A percentile compares a stretch with the other conserved stretches of the same genome.
Conservation (phyloP, 2,888 invertebrate genomes). For the Therioaphis trifolii region DNA sequence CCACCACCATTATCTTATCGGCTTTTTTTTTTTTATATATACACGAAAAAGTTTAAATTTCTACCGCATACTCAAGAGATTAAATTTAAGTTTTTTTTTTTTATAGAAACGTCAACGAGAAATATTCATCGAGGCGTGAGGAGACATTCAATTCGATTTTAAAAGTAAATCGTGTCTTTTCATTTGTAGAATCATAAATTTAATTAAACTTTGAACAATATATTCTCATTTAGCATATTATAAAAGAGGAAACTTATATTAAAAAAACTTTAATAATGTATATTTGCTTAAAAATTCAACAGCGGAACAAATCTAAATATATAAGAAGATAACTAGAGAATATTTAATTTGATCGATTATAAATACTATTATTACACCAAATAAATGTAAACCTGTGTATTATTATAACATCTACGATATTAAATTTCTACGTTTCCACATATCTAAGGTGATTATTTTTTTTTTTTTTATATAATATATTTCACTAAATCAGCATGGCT, state of each 20-base stretch:
- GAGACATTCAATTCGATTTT: background rate
- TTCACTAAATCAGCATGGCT: background rate
- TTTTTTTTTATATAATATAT: background rate
- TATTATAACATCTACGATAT: too few relatives aligned
- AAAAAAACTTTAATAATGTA: slow-evolving; percentile 8
- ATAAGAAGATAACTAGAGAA: background rate
- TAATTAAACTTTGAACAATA: slow-evolving; percentile 31
- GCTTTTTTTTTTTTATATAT: background rate
- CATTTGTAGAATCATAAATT: slow-evolving; percentile 33
- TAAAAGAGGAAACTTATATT: background rate
- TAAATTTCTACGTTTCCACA: background rate
- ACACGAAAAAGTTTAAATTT: background rate
- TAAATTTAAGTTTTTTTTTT: background rate
- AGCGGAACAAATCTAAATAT: background rate
- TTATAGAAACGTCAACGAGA: background rate
- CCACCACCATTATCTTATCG: too few relatives aligned
- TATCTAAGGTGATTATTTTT: background rate
- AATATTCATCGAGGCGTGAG: too few relatives aligned
- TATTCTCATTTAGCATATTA: slow-evolving; percentile 22
- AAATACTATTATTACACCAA: too few relatives aligned
- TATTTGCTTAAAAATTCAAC: slow-evolving; percentile 7
- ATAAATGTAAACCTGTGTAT: too few relatives aligned
- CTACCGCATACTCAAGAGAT: background rate
- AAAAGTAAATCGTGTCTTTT: background rate
- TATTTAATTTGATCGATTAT: background rate